Conservation (phyloP, 1,140 invertebrate genomes). For the Cephus cinctus region DNA sequence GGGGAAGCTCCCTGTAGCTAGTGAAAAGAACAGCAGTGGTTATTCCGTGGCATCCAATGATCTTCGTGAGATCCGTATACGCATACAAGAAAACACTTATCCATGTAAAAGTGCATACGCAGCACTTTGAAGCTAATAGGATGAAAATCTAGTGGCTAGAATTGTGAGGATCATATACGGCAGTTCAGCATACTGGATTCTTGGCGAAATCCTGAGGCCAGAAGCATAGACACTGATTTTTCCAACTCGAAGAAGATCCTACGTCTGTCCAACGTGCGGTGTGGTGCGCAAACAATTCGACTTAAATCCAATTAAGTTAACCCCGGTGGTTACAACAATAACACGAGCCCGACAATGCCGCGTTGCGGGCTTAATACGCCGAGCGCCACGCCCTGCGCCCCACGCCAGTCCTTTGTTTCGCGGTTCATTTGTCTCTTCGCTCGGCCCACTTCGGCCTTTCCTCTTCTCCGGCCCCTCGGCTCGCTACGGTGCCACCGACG, state of each 20-base stretch:
- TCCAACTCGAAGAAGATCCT: slow-evolving; percentile 8
- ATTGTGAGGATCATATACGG: too few species aligned
- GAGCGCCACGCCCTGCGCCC: slow-evolving; percentile 42
- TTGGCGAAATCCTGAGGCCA: too few species aligned
- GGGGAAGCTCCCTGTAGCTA: too few species aligned
- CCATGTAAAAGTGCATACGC: too few species aligned
- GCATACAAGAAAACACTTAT: too few species aligned
- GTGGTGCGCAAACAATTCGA: slow-evolving; percentile 40
- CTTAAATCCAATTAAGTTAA: slow-evolving; percentile 53
- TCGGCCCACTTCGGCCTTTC: slow-evolving; percentile 14
- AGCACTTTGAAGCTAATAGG: too few species aligned
- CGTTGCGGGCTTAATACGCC: slow-evolving; percentile 44
- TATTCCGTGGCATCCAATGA: too few species aligned
- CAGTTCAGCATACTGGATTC: too few species aligned
- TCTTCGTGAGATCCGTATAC: too few species aligned
- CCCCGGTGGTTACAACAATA: slow-evolving; percentile 43
- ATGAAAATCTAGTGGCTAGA: too few species aligned
- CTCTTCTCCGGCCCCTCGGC: slow-evolving; percentile 16
- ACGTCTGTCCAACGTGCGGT: background rate
- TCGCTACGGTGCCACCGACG: slow-evolving; percentile 19
- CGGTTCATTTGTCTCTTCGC: slow-evolving; percentile 51
- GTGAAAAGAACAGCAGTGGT: too few species aligned
- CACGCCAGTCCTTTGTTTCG: slow-evolving; percentile 48
- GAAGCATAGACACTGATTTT: too few species aligned
- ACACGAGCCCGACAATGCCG: slow-evolving; percentile 42